Base-by-base conservation (phyloP, 2,113 vertebrate genomes). In the Epinephelus cyanopodus region DNA sequence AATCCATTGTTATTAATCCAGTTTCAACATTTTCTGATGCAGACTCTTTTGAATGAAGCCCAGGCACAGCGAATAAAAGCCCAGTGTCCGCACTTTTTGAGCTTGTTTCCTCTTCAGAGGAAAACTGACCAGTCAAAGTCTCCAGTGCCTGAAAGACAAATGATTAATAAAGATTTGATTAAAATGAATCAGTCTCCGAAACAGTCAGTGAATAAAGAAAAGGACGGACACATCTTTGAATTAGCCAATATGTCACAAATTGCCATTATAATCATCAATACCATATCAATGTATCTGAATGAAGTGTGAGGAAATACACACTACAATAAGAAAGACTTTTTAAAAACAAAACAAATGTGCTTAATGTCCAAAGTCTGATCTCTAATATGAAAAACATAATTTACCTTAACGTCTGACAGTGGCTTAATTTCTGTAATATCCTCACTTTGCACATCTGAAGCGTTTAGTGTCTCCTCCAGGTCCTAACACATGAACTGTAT, bases 401-500 rank as follows among this genome's bases (percentile, higher is more conserved):
- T 81, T 87, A 92, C 91, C 88, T 88, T 19, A 3, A 62, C 27
- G 0, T 79, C 67, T 27, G 79, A 15, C 0, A 11, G 70, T 0
- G 23, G 61, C 7, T 78, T 48, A 1, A 21, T 45, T 57, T 82
- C 83, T 18, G 63, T 18, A 14, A 18, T 15, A 29, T 79, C 81
- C 42, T 90, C 71, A 23, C 18, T 42, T 15, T 52, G 72, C 19
- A 42, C 63, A 65, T 86, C 79, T 67, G 72, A 65, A 53, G 48
- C 4, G 19, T 8, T 21, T 12, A 91, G 15, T 0, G 70, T 89
- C 11, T 93, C 90, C 15, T 91, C 90, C 45, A 75, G 92, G 67
- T 93, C 93, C 93, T 94, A 62, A 74, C 33, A 85, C 19, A 74
- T 39, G 5, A 67, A 58, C 47, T 6, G 7, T 27, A 74, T 71